Evolutionary conservation across 2,888 invertebrate species (phyloP).

Genomic region (Meghimatium bilineatum): DNA sequence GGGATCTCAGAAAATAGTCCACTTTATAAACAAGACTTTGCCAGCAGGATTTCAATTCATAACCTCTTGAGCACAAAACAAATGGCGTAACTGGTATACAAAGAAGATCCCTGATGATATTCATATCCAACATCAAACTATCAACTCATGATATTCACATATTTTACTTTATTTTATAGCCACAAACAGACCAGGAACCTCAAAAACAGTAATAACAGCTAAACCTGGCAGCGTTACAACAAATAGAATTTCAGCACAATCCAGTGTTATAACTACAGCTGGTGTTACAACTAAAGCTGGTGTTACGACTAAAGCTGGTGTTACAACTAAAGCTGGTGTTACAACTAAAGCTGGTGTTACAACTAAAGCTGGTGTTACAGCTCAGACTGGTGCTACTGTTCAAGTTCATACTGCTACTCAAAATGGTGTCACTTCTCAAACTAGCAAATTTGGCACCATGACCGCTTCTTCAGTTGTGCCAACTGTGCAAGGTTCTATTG

Average conservation of each 20-base stretch:
- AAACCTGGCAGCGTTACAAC: neutral
- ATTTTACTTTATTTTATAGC: neutral
- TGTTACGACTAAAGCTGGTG: neutral
- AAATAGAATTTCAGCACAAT: neutral
- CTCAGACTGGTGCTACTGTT: too few species aligned
- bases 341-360: neutral
- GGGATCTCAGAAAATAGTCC: too few species aligned
- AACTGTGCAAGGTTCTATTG: neutral
- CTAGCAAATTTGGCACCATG: neutral
- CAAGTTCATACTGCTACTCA: neutral
- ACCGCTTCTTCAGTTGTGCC: neutral
- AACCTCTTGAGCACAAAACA: too few species aligned
- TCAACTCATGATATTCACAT: neutral
- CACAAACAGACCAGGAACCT: neutral
- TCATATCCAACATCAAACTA: too few species aligned
- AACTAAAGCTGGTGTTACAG: neutral
- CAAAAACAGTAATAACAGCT: constrained; percentile 13
- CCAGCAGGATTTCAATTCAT: too few species aligned
- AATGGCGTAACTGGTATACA: too few species aligned
- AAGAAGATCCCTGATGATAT: too few species aligned
- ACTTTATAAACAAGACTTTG: too few species aligned
- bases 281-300: neutral
- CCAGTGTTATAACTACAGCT: too few species aligned
- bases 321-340: neutral
- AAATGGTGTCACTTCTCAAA: neutral